Conservation (phyloP, 2,113 vertebrate species). For the Etheostoma spectabile region DNA sequence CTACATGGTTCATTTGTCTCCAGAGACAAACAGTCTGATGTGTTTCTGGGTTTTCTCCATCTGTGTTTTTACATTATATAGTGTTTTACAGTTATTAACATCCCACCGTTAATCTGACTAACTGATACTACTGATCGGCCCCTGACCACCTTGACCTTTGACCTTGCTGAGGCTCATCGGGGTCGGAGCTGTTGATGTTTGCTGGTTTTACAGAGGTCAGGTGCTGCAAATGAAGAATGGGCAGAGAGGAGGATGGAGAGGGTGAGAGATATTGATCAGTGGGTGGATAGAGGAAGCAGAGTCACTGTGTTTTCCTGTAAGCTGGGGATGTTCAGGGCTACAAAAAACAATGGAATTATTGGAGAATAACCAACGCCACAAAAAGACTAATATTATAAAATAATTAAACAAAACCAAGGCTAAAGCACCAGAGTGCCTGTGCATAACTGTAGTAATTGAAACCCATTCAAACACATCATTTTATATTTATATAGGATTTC, state of each 20-base stretch:
- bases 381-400: no score
- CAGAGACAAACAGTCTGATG: background rate
- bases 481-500: no score
- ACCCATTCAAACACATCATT: no score
- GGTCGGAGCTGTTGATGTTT: background rate
- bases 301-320: background rate
- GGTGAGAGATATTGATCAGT: background rate
- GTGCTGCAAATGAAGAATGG: constrained; percentile 10
- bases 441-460: no score
- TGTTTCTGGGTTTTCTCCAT: background rate
- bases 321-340: background rate
- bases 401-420: no score
- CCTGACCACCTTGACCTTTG: constrained; percentile 34
- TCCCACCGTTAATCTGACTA: constrained; percentile 14
- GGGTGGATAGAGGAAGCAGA: background rate
- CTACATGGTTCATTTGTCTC: background rate
- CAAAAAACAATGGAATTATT: no score
- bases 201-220: constrained; percentile 38
- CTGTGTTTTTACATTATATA: background rate
- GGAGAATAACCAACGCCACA: no score
- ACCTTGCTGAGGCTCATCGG: background rate
- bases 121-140: constrained; percentile 25
- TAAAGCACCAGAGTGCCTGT: no score
- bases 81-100: background rate
- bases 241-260: background rate